These are phyloP conservation scores for Hartigia nigra DNA, from an alignment of 2,888 invertebrate genomes.

Conservation along the genomic window DNA sequence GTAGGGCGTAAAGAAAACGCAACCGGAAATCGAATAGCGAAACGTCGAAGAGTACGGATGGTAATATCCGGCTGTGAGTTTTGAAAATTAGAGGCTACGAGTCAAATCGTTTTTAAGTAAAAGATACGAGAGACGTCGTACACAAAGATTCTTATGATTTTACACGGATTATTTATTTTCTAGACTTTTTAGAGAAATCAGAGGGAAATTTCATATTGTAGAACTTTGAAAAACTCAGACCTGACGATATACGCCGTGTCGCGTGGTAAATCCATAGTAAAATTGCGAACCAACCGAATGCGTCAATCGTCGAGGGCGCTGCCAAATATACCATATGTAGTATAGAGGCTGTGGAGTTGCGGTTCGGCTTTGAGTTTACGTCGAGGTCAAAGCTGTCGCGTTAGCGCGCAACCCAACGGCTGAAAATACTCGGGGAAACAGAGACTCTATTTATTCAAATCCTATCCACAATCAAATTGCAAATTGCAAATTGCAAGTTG, in stretches of 20 bases:
- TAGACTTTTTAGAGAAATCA: background rate
- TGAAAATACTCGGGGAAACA: constrained; percentile 1
- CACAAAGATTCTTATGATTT: background rate
- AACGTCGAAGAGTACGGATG: background rate
- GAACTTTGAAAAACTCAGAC: background rate
- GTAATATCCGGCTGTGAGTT: background rate
- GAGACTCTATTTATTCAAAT: constrained; percentile 2
- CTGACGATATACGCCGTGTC: background rate
- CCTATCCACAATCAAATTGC: background rate
- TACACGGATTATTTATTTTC: background rate
- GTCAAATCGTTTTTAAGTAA: background rate
- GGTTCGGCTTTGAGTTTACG: constrained; percentile 3
- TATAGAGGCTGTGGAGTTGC: background rate
- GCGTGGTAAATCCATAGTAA: background rate
- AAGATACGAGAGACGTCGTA: background rate
- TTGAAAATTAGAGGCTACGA: background rate
- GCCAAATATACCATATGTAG: background rate
- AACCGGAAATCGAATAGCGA: background rate
- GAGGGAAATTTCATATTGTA: background rate
- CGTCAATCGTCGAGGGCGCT: background rate
- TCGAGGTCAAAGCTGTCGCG: constrained; percentile 1
- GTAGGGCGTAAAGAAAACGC: background rate
- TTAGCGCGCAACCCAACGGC: background rate
- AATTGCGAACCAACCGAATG: background rate
- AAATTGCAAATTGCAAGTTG: background rate